These are phyloP conservation scores for Sphaerodactylus townsendi DNA, from an alignment of 2,113 vertebrate species.

Conservation along the genomic window DNA sequence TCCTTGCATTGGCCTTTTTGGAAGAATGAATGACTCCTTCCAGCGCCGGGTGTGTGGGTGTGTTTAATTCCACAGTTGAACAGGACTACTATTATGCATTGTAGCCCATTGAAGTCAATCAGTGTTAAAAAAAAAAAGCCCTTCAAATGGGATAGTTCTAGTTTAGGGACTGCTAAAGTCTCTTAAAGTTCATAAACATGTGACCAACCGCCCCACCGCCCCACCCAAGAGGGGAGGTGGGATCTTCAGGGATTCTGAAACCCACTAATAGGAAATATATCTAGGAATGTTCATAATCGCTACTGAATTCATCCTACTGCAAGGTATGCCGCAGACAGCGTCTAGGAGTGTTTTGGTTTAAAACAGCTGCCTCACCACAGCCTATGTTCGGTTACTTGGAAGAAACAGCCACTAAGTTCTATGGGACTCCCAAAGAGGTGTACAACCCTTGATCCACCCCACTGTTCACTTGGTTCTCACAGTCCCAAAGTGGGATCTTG, in stretches of 20 bases:
- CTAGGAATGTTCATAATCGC: too few species aligned
- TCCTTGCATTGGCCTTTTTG: neutral
- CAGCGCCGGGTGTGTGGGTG: neutral
- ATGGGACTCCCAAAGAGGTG: too few species aligned
- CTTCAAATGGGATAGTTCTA: neutral
- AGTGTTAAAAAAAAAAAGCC: neutral
- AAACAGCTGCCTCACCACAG: neutral
- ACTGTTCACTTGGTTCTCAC: too few species aligned
- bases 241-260: too few species aligned
- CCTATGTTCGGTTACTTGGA: neutral
- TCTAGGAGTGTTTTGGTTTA: neutral
- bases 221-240: neutral
- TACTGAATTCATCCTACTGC: neutral
- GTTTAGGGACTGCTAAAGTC: neutral
- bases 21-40: neutral
- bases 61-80: constrained; percentile 4
- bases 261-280: neutral
- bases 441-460: neutral
- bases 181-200: too few species aligned
- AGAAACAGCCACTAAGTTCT: neutral
- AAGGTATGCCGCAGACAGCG: too few species aligned
- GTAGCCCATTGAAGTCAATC: neutral
- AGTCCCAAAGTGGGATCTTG: neutral
- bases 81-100: neutral
- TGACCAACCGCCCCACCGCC: neutral